A percentile compares a stretch with the other conserved stretches of the same genome.
phyloP scores from a whole-genome alignment of 1,140 invertebrate species.

The Subanguina moxae region DNA sequence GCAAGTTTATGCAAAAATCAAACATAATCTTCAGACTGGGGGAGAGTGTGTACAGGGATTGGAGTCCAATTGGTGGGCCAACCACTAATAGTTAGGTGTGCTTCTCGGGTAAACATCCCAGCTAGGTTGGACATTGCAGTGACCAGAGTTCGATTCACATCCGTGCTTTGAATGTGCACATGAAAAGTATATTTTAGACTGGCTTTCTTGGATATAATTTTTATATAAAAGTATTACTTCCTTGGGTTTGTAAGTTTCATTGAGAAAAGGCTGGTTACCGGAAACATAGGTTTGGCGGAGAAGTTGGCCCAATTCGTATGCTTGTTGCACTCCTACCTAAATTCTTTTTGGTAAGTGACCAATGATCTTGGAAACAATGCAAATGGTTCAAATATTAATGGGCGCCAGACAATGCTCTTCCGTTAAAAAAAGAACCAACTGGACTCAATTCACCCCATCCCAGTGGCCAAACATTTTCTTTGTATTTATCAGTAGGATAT shows the following conservation, averaged over 20 bases:
- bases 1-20: too few relatives aligned
- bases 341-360: not conserved
- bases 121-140: slow-evolving; percentile 27
- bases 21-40: not conserved
- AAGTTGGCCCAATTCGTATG: not conserved
- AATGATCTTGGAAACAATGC: too few relatives aligned
- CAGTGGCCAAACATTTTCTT: not conserved
- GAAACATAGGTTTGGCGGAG: not conserved
- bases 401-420: too few relatives aligned
- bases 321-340: not conserved
- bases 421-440: not conserved
- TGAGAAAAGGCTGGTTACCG: not conserved
- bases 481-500: not conserved
- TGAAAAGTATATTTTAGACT: slow-evolving; percentile 6
- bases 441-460: not conserved
- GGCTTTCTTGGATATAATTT: too few relatives aligned
- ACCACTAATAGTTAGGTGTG: not conserved
- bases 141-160: slow-evolving; percentile 29
- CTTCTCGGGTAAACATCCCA: not conserved
- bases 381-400: too few relatives aligned
- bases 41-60: not conserved
- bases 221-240: not conserved
- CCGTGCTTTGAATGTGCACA: slow-evolving; percentile 30
- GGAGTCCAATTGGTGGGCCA: slow-evolving; percentile 3
- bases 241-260: not conserved